These are phyloP conservation scores for Melanchra persicariae DNA, from an alignment of 2,888 invertebrate genomes.

Conservation along the genomic window DNA sequence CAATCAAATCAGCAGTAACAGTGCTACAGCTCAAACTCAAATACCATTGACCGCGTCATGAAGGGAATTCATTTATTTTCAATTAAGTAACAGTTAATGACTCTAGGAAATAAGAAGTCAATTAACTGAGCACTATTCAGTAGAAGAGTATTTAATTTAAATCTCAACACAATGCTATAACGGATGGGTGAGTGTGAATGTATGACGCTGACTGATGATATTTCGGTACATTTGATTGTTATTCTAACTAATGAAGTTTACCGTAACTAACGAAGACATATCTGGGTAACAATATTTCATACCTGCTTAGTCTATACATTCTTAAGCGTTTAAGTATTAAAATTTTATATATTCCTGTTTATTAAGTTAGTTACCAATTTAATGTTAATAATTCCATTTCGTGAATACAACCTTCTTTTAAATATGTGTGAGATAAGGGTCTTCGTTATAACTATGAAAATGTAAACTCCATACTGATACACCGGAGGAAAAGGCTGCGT, in stretches of 20 bases:
- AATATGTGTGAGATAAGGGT: not conserved
- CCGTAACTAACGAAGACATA: not conserved
- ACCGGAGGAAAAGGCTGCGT: conserved; percentile 2
- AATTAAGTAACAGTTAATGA: conserved; percentile 9
- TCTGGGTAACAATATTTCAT: not conserved
- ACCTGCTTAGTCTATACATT: not conserved
- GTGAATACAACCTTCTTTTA: too few species aligned
- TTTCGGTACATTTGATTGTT: conserved; percentile 22
- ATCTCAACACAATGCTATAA: conserved; percentile 1
- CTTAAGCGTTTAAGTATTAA: not conserved
- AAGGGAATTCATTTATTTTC: not conserved
- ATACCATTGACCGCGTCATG: not conserved
- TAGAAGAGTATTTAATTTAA: not conserved
- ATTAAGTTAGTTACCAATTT: not conserved
- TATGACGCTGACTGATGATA: conserved; percentile 6
- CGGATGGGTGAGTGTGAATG: conserved; percentile 1
- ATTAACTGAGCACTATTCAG: not conserved
- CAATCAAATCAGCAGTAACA: not conserved
- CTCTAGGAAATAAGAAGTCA: not conserved
- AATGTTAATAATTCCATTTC: too few species aligned
- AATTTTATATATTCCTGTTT: not conserved
- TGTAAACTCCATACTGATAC: not conserved
- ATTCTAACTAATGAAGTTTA: conserved; percentile 1
- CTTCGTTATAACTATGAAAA: not conserved
- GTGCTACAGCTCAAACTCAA: too few species aligned